These are phyloP conservation scores for Aporrectodea caliginosa DNA, from an alignment of 1,140 invertebrate species.

Conservation along the genomic window DNA sequence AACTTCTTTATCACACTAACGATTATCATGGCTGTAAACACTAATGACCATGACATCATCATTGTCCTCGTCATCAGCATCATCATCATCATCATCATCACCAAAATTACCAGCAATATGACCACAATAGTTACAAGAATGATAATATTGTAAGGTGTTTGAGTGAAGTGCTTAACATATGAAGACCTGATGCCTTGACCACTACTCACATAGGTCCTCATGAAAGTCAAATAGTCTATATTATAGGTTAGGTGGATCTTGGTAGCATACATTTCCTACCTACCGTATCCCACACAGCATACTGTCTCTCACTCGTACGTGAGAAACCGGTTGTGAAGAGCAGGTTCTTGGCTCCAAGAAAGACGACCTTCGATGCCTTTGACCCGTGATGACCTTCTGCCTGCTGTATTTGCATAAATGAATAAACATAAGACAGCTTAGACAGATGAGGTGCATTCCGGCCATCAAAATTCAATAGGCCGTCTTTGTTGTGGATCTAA, in stretches of 20 bases:
- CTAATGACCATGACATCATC: too few relatives aligned
- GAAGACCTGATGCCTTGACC: background rate
- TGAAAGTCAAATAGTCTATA: background rate
- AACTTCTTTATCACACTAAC: too few relatives aligned
- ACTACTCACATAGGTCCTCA: background rate
- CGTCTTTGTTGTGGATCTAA: too few relatives aligned
- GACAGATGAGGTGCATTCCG: too few relatives aligned
- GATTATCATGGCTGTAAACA: too few relatives aligned
- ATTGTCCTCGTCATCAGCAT: too few relatives aligned
- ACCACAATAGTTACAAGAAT: background rate
- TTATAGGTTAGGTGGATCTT: background rate
- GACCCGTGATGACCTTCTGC: conserved; percentile 78
- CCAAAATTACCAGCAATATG: conserved; percentile 1
- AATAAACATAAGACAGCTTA: too few relatives aligned
- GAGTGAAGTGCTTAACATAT: background rate
- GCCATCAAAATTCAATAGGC: too few relatives aligned
- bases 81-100: too few relatives aligned
- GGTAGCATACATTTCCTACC: conserved; percentile 31
- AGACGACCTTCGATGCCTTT: conserved; percentile 87
- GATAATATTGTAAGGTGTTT: background rate
- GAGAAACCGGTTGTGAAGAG: conserved; percentile 87
- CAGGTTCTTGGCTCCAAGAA: conserved; percentile 70
- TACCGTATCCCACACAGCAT: conserved; percentile 78
- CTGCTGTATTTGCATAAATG: too few relatives aligned
- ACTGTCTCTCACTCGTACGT: conserved; percentile 80